Conservation (phyloP, 2,888 invertebrate genomes). For the Hofmannophila pseudospretella region DNA sequence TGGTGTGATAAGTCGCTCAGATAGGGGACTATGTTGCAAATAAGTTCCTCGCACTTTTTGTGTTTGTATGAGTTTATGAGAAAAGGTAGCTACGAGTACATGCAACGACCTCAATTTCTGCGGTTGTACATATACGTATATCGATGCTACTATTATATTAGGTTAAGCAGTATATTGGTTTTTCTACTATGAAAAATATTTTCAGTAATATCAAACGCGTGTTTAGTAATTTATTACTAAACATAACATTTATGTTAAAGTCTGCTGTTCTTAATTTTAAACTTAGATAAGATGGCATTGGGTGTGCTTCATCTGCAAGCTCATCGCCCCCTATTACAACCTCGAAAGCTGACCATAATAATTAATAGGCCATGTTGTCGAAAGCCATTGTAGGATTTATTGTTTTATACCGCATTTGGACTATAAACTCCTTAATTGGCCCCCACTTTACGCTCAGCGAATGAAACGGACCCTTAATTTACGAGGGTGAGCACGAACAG, state of each 20-base stretch:
- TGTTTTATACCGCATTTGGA: conserved; percentile 68
- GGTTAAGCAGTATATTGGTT: no score
- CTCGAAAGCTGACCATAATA: conserved; percentile 49
- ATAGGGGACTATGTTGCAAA: conserved; percentile 6
- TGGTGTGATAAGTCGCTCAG: conserved; percentile 12
- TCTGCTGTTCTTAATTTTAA: no score
- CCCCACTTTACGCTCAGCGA: conserved; percentile 53
- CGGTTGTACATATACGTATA: no score
- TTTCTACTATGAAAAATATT: no score
- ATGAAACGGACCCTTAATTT: conserved; percentile 57
- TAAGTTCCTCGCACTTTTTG: neutral
- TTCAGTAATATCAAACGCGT: no score
- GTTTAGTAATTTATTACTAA: no score
- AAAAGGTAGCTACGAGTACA: no score
- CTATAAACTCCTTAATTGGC: conserved; percentile 74
- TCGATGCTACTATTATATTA: no score
- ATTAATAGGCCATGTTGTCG: conserved; percentile 63
- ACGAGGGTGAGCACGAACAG: conserved; percentile 63
- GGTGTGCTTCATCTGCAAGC: no score
- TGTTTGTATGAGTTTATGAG: neutral
- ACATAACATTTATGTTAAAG: no score
- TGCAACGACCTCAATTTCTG: no score
- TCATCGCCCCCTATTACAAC: conserved; percentile 25
- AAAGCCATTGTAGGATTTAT: conserved; percentile 69
- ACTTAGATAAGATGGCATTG: no score